phyloP scores from a whole-genome alignment of 2,113 vertebrate genomes.

The Siniperca knerii region DNA sequence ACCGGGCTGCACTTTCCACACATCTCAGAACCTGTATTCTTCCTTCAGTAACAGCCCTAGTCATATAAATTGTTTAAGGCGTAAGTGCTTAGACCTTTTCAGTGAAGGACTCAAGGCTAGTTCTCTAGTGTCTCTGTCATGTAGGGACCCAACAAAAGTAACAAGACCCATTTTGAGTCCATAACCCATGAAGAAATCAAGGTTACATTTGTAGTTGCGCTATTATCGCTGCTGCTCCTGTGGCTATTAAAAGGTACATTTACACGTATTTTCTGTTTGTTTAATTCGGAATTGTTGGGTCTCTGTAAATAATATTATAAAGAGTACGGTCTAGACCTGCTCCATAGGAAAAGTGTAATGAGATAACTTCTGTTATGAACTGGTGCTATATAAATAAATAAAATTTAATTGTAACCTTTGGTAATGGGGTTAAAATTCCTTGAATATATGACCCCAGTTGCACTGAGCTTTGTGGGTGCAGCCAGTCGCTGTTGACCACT shows the following conservation, averaged over 20 bases:
- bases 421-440: too few species aligned
- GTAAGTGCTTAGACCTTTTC: constrained; percentile 35
- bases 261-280: neutral
- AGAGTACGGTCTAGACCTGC: too few species aligned
- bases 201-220: neutral
- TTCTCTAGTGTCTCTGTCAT: constrained; percentile 7
- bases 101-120: constrained; percentile 18
- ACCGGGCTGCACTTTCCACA: constrained; percentile 37
- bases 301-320: too few species aligned
- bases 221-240: neutral
- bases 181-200: too few species aligned
- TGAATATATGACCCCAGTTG: too few species aligned
- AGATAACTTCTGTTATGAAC: too few species aligned
- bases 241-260: neutral
- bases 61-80: constrained; percentile 55
- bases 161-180: neutral
- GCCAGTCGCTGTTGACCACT: too few species aligned
- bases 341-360: too few species aligned
- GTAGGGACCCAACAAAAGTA: neutral
- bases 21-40: constrained; percentile 12
- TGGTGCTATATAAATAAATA: too few species aligned
- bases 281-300: too few species aligned
- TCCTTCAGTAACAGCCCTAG: constrained; percentile 7
- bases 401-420: too few species aligned
- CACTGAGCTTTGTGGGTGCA: too few species aligned